These are phyloP conservation scores for Saccostrea cuccullata DNA, from an alignment of 1,140 invertebrate genomes.

Conservation along the genomic window DNA sequence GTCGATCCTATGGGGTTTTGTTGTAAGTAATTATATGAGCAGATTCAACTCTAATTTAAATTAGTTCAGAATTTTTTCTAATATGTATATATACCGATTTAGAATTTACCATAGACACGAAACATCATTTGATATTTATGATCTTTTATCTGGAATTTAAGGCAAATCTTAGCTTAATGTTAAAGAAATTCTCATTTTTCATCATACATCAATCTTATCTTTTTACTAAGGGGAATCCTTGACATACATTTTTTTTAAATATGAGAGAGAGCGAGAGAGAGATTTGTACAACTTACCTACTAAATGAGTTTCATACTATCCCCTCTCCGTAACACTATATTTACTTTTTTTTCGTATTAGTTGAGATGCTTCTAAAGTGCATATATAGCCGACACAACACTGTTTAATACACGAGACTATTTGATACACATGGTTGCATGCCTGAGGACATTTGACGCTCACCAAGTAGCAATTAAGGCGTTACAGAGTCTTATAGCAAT, in stretches of 20 bases:
- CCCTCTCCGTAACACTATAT: background rate
- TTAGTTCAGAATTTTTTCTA: background rate
- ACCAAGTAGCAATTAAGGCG: background rate
- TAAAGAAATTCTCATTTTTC: background rate
- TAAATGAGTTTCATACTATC: background rate
- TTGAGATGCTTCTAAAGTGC: background rate
- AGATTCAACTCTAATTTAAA: background rate
- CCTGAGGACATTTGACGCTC: background rate
- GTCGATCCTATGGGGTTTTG: conserved; percentile 1
- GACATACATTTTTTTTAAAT: conserved; percentile 4
- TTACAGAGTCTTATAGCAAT: background rate
- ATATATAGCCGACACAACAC: background rate
- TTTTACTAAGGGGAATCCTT: background rate
- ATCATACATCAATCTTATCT: background rate
- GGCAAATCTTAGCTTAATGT: background rate
- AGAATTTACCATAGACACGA: background rate
- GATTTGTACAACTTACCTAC: background rate
- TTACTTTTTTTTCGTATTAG: background rate
- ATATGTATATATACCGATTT: background rate
- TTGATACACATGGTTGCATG: background rate
- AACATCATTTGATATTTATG: conserved; percentile 10
- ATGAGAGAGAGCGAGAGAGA: background rate
- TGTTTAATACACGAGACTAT: conserved; percentile 22
- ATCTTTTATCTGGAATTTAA: background rate
- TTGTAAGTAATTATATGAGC: background rate